Base-by-base conservation (phyloP, 2,797 vertebrate genomes). In the Sternarchorhynchus goeldii region DNA sequence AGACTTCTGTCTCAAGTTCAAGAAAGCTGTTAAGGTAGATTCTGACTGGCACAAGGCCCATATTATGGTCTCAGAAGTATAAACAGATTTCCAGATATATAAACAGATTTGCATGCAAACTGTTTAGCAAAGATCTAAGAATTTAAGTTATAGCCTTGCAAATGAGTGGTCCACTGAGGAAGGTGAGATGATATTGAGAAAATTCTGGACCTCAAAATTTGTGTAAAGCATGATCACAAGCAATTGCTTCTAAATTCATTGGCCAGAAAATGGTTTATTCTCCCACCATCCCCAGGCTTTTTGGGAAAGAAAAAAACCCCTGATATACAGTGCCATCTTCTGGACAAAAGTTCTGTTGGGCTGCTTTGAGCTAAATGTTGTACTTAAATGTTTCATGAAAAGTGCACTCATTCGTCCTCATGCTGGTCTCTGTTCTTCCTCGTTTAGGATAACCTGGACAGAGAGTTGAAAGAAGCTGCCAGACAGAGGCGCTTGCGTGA, bases 1-100 rank as follows among this genome's bases (percentile, higher is more conserved):
- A 85, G 97, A 99, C 86, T 99, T 99, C 88, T 99, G 96, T 81
- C 71, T 94, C 74, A 96, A 94, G 88, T 99, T 99, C 87, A 95
- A 95, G 88, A 99, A 96, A 77, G 97, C 97, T 2, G 96, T 98
- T 34, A 97, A 98, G 95, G 98, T 99, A 88, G 6, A 34, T 75
- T 10, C 56, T 53, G 1, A 63, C 4, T 45, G 29, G 6, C 65
- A 2, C 41, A 7, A 10, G 41, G 8, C 10, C 41, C 17, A 34
- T 36, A 7, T 36, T 36, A 34, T 12, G n/a, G 34, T 18, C 36
- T 65, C 18, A 65, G 32, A 16, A 0, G 16, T 7, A 20, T 39
- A 39, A 4, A 39, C 36, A 39, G 36, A 39, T 39, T 25, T 25
- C 25, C 25, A 25, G 25, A 25, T 25, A 25, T 25, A 25, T 25